phyloP scores from a whole-genome alignment of 2,888 invertebrate genomes.

The Mythimna ferrago region DNA sequence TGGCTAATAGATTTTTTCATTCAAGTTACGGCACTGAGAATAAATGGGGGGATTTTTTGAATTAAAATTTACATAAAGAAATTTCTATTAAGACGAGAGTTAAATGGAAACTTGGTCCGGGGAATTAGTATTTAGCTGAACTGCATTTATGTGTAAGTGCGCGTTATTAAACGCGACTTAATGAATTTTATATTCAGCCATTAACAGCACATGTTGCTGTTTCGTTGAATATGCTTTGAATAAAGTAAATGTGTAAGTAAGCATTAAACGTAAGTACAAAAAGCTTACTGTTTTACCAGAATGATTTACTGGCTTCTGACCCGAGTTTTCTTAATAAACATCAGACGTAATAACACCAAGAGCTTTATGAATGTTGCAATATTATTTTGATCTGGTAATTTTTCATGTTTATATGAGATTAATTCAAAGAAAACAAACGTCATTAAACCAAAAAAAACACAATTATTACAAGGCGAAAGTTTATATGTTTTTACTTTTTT shows the following conservation, averaged over 20 bases:
- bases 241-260: constrained; percentile 24
- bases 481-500: too few relatives aligned
- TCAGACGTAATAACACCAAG: constrained; percentile 17
- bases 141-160: constrained; percentile 62
- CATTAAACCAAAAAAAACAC: too few relatives aligned
- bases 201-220: constrained; percentile 59
- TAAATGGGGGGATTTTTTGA: constrained; percentile 72
- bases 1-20: constrained; percentile 80
- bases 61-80: constrained; percentile 82
- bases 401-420: constrained; percentile 5
- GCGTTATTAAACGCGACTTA: constrained; percentile 43
- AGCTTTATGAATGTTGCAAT: constrained; percentile 23
- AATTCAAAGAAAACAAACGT: background rate
- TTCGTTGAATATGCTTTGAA: constrained; percentile 27
- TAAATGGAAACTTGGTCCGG: constrained; percentile 73
- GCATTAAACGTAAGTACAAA: constrained; percentile 26
- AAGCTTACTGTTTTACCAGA: constrained; percentile 24
- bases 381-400: constrained; percentile 17
- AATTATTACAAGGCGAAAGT: too few relatives aligned
- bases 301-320: constrained; percentile 13
- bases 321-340: constrained; percentile 30
- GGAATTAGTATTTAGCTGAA: constrained; percentile 70
- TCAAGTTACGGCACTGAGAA: constrained; percentile 70
- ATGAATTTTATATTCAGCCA: constrained; percentile 56
- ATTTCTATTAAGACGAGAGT: constrained; percentile 79